Evolutionary conservation across 37 sponge, comb jelly and placozoan species (phyloP), one percentile per base, ranked within the genome.

Genomic region (Cliona cf. orientalis): DNA sequence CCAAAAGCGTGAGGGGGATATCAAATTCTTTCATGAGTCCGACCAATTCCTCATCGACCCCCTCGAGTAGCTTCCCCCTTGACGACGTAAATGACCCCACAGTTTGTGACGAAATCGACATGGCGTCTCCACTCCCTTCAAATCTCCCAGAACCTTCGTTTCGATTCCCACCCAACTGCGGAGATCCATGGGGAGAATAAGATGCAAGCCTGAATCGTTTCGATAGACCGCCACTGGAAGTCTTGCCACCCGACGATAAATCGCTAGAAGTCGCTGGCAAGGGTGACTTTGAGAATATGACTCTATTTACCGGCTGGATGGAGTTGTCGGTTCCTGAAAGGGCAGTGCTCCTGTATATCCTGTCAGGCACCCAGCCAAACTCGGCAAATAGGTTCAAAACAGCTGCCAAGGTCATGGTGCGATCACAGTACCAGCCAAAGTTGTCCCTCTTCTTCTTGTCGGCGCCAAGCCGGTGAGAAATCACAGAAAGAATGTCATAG

Each of bases 391-490:
- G 44, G 42, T 84, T 85, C 35, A 93, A 61, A 3, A 89, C 80
- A 0, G 75, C 29, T 26, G 63, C 44, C n/a, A 93, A 25, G 4
- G 93, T n/a, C 1, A 89, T 76, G 2, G 65, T 49, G 1, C 80
- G 68, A 43, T 88, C 86, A 58, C 93, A 93, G 42, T 64, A 93
- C 93, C 93, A 93, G 1, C 93, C 93, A 29, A 76, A 42, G 26
- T 77, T 62, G 75, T 93, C 93, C 26, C 86, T 46, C 26, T 42
- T 60, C 66, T 93, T 93, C 72, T 75, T 84, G 11, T 90, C 91
- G 0, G 72, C 58, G 6, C 74, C 71, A 6, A 81, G 66, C 19
- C 75, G 77, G 28, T 68, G 69, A 4, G 86, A 84, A 23, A 90
- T 78, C 26, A 60, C 39, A 42, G 85, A 64, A 26, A 93, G 74